phyloP scores from a whole-genome alignment of 2,797 vertebrate species.

The Paramormyrops hopkinsi region DNA sequence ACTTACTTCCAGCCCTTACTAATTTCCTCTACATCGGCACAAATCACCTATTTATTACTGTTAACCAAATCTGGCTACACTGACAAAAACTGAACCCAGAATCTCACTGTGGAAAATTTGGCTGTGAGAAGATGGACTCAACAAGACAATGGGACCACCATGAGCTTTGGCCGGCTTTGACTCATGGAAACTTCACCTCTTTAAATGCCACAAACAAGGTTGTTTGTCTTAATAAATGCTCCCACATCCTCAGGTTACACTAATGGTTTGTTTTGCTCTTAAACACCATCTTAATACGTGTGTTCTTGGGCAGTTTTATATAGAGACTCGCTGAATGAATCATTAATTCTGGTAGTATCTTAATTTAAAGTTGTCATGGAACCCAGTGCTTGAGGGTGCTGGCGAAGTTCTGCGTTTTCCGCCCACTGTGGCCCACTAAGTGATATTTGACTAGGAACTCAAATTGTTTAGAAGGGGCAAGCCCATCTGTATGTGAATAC shows the following conservation, averaged over 20 bases:
- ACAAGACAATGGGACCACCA: background rate
- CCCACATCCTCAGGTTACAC: background rate
- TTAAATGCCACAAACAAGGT: background rate
- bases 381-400: background rate
- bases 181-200: background rate
- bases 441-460: conserved; percentile 33
- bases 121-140: background rate
- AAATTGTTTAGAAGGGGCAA: conserved; percentile 33
- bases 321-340: conserved; percentile 37
- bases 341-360: conserved; percentile 36
- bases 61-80: background rate
- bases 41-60: background rate
- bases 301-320: conserved; percentile 23
- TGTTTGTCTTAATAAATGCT: background rate
- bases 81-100: background rate
- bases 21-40: background rate
- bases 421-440: conserved; percentile 6
- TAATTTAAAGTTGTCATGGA: conserved; percentile 12
- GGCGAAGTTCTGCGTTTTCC: background rate
- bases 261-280: background rate
- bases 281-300: background rate
- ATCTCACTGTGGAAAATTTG: background rate
- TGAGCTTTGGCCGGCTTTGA: background rate
- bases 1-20: background rate
- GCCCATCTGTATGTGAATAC: background rate